A percentile compares a stretch with the other conserved stretches of the same genome.
These are phyloP conservation scores for Coracopsis vasa DNA, from an alignment of 2,113 vertebrate genomes.

Conservation along the genomic window DNA sequence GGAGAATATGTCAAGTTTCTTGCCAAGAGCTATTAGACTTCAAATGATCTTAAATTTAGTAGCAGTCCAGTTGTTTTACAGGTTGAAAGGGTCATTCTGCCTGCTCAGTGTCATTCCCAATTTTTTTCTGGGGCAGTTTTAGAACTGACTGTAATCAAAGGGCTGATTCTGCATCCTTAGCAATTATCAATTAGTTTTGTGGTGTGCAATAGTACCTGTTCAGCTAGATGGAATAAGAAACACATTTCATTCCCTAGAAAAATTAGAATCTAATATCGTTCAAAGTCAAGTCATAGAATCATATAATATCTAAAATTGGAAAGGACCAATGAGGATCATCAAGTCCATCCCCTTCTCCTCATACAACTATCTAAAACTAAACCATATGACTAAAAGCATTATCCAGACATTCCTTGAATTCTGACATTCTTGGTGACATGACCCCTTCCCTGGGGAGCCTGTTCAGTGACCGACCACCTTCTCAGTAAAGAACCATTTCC, in stretches of 20 bases:
- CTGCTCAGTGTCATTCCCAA: not conserved
- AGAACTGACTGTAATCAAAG: not conserved
- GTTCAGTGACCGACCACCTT: rapidly evolving
- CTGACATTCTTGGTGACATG: not conserved
- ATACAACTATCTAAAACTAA: not conserved
- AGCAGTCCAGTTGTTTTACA: not conserved
- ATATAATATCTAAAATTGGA: not conserved
- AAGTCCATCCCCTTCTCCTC: not conserved
- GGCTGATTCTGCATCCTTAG: not conserved
- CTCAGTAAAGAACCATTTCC: not conserved
- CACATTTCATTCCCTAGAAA: not conserved
- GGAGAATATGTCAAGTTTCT: conserved; percentile 48
- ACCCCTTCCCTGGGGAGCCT: not conserved
- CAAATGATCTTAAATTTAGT: conserved; percentile 33
- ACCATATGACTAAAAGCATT: not conserved
- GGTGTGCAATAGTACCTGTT: not conserved
- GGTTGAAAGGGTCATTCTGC: not conserved
- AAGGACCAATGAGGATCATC: not conserved
- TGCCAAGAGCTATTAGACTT: conserved; percentile 47
- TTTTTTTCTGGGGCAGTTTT: not conserved
- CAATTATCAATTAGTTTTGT: not conserved
- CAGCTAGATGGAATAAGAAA: not conserved
- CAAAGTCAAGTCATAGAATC: not conserved
- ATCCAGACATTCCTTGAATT: not conserved
- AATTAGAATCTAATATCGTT: not conserved